A percentile compares a stretch with the other conserved stretches of the same genome.
Conservation (phyloP, 2,797 vertebrate species). For the Denticeps clupeoides region DNA sequence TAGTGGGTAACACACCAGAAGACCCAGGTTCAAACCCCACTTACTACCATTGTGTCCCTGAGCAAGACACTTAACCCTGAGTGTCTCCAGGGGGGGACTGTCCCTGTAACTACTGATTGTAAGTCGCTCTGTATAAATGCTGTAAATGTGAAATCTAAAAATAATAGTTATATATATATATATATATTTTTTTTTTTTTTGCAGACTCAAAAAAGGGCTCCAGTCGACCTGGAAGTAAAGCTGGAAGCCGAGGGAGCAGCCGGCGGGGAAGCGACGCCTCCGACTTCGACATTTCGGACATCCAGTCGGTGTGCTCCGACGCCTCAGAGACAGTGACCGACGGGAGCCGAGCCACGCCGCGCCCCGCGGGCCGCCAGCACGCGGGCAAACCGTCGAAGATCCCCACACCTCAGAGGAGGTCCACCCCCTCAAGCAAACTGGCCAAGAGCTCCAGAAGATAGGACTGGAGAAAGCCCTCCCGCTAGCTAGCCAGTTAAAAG, state of each 20-base stretch:
- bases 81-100: no score
- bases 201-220: slow-evolving; percentile 69
- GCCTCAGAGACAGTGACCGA: slow-evolving; percentile 73
- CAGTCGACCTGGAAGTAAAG: slow-evolving; percentile 89
- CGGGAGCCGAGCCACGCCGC: slow-evolving; percentile 60
- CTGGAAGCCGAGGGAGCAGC: slow-evolving; percentile 90
- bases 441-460: slow-evolving; percentile 91
- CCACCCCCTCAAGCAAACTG: slow-evolving; percentile 72
- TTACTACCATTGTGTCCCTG: no score
- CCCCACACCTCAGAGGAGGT: slow-evolving; percentile 83
- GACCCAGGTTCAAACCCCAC: no score
- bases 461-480: slow-evolving; percentile 36
- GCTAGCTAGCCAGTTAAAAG: slow-evolving; percentile 74
- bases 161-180: no score
- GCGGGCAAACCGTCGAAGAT: slow-evolving; percentile 89
- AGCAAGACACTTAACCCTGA: no score
- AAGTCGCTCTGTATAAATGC: no score
- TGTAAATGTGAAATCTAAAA: no score
- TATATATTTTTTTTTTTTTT: no score
- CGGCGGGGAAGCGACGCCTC: slow-evolving; percentile 92
- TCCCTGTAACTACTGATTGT: no score
- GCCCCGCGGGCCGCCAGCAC: slow-evolving; percentile 69
- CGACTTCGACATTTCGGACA: slow-evolving; percentile 98
- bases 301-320: slow-evolving; percentile 92
- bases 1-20: no score